Percentiles rank a stretch among this genome's conserved stretches.
Conservation (phyloP, 2,888 invertebrate species). For the Amphipyra berbera region DNA sequence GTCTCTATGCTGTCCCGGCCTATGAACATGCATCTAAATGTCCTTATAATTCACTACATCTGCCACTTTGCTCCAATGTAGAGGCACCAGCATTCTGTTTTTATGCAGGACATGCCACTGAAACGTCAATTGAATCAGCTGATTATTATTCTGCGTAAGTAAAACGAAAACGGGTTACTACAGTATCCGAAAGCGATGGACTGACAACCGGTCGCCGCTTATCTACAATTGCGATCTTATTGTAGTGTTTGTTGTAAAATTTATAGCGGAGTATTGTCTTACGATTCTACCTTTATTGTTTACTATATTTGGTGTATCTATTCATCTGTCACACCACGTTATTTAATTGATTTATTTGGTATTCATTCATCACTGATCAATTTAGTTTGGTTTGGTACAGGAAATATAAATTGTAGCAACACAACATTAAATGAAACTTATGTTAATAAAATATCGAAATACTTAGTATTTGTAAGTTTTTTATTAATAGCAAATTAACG, state of each 20-base stretch:
- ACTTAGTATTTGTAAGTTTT: too few relatives aligned
- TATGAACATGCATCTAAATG: conserved; percentile 83
- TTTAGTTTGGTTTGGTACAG: conserved; percentile 10
- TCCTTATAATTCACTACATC: conserved; percentile 86
- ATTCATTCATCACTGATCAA: conserved; percentile 38
- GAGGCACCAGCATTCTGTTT: conserved; percentile 56
- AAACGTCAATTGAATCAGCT: conserved; percentile 38
- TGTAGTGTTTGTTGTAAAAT: conserved; percentile 47
- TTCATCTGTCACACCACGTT: conserved; percentile 43
- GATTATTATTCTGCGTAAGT: conserved; percentile 45
- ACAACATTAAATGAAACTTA: too few relatives aligned
- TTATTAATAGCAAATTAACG: too few relatives aligned
- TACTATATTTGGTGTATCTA: conserved; percentile 50
- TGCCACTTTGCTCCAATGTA: conserved; percentile 74
- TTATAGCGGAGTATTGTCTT: conserved; percentile 49
- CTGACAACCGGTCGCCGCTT: conserved; percentile 30
- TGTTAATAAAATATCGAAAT: too few relatives aligned
- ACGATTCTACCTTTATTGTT: conserved; percentile 37
- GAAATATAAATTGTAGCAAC: too few relatives aligned
- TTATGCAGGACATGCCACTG: conserved; percentile 38
- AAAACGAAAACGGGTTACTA: conserved; percentile 37
- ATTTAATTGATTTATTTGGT: conserved; percentile 39
- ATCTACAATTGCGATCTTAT: conserved; percentile 53
- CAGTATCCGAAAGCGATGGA: conserved; percentile 13
- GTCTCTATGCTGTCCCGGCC: conserved; percentile 77